Base-by-base conservation (phyloP, 2,888 invertebrate species). In the Drosophila rellima region DNA sequence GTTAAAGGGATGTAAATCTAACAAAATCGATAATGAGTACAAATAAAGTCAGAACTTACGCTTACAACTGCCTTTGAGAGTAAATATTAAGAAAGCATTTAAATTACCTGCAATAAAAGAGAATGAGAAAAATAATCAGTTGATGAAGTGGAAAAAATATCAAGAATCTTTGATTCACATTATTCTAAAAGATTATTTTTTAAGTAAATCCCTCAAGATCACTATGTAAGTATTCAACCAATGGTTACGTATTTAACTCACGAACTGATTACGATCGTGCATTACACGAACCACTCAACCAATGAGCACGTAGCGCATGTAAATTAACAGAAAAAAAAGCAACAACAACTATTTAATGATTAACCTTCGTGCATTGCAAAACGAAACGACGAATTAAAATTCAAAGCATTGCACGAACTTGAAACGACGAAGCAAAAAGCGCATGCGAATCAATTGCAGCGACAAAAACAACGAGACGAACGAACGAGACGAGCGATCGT, bases 401-500 rank as follows among this genome's bases (percentile, higher is more conserved):
- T 62, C 80, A 82, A 23, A 45, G 39, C 82, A 37, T 10, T 52
- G 48, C 86, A 82, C 86, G 76, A 82, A 82, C 74, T 69, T 68
- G 59, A 81, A 67, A 42, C 48, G 44, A 61, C 33, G 48, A 66
- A 66, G 65, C 64, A 35, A 74, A 78, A 82, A 87, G 67, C 84
- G 88, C 79, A 81, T 76, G 66, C 82, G 82, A 87, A 73, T 44
- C 52, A 65, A 84, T 63, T 82, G 85, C 88, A 87, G 50, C 65
- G 71, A 62, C 37, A 39, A 56, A 33, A 35, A 20, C 59, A 76
- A 15, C 7, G 59, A 74, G n/a, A 48, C 29, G 47, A 37, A 33
- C 55, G 47, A 50, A 65, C 44, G 44, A 51, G 52, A 48, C 33
- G 13, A 52, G 54, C 35, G 18, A 23, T 60, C 23, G 23, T 23